Base-by-base conservation (phyloP, 2,797 vertebrate species). In the Pitangus sulphuratus region DNA sequence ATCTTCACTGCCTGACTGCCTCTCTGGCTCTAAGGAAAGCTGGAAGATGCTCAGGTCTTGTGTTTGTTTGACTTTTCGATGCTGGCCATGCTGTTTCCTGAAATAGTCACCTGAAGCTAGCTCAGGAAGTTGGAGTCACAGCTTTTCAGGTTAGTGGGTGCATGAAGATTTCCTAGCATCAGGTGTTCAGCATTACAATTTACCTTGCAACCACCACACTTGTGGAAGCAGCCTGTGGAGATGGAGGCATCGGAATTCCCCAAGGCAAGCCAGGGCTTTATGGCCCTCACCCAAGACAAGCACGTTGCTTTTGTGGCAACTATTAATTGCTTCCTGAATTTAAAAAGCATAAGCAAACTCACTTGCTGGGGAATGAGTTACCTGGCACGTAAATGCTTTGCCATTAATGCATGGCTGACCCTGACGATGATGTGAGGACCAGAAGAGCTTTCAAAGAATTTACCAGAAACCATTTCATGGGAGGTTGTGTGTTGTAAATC, bases 261-360 rank as follows among this genome's bases (percentile, higher is more conserved):
- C 30, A 17, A 47, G 58, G 53, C 4, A 1, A 47, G 28, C 45
- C 42, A 54, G 28, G 44, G 37, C 33, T 50, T 79, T 69, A 87
- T 72, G 60, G 84, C 79, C 61, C 65, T 87, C 25, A 1, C 85
- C 89, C 86, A 94, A 81, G 76, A 95, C 83, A 91, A 95, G 76
- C 70, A 58, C 4, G 4, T 84, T 92, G 91, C 81, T 90, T 96
- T 97, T 96, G 96, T 97, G 97, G 97, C 95, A 93, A 54, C 94
- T 97, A 96, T 98, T 97, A 98, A 98, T 97, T 96, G 98, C 97
- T 98, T 98, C 97, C 97, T 97, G 98, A 97, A 90, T 97, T 97
- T 95, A 94, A 96, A 94, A 92, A 90, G 91, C 94, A 84, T 78
- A 92, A 97, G 97, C 95, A 96, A 96, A 95, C 84, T 80, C 35